Evolutionary conservation across 2,888 invertebrate species (phyloP), one percentile per base, ranked within the genome.

Genomic region (Rhynchonema sp.): DNA sequence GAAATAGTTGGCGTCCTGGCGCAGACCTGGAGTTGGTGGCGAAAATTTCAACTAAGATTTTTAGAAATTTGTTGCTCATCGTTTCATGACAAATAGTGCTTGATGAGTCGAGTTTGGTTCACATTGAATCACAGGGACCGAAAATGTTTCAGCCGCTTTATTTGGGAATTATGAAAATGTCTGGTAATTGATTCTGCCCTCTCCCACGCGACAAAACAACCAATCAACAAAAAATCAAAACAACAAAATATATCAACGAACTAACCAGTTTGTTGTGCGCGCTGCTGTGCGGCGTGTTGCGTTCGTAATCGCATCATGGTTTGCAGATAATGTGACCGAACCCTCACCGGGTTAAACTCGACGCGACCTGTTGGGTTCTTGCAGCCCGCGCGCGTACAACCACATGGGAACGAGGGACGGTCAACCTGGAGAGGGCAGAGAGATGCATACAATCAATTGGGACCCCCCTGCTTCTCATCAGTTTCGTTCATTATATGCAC

Each of bases 251-350:
- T n/a, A n/a, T n/a, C n/a, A n/a, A n/a, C n/a, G n/a, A n/a, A n/a
- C n/a, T n/a, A n/a, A n/a, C n/a, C n/a, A n/a, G n/a, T n/a, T n/a
- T n/a, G n/a, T n/a, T n/a, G n/a, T n/a, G n/a, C n/a, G n/a, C n/a
- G n/a, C n/a, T n/a, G n/a, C n/a, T n/a, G n/a, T n/a, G n/a, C 38
- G 38, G 6, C 38, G 38, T 38, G 20, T n/a, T 54, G 54, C 28
- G 55, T 2, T 2, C 57, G 26, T 65, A 91, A 74, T 63, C 91
- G 82, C 91, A 92, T 91, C 59, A 94, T 80, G 0, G 94, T 96
- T 72, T 92, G 91, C 68, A 94, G 89, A 72, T 91, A 94, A 76
- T 96, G 96, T 23, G 91, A 91, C 64, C 91, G 82, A 6, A 96
- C 94, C 64, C 94, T 81, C 46, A 88, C 83, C 0, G 92, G 91